Evolutionary conservation across 2,113 vertebrate genomes (phyloP), one percentile per base, ranked within the genome.

Genomic region (Cheirogaleus medius): DNA sequence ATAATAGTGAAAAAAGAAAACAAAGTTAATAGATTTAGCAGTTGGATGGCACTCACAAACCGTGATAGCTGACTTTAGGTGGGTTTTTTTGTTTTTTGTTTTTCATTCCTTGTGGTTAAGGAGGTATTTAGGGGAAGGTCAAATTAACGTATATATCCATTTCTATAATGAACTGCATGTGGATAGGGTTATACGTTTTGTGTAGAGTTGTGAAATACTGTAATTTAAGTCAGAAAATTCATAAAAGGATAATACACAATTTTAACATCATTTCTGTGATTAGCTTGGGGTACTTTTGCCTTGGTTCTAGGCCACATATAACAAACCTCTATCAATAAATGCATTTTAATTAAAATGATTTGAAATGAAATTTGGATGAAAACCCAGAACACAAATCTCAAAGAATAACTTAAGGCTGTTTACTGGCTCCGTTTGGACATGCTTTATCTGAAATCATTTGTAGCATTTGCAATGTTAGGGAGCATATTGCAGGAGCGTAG

Each of bases 1-100:
- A 99, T 99, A 99, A 98, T 97, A 98, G 98, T 98, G 98, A 98
- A 98, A 98, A 97, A 98, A 96, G 98, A 98, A 99, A 99, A 98
- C 98, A 98, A 97, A 98, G 98, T 98, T 98, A 98, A 98, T 98
- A 98, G 98, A 97, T 98, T 97, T 98, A 98, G 96, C 98, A 98
- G 98, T 98, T 98, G 97, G 98, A 98, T 98, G 98, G 97, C 90
- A 86, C 97, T 98, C 86, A 39, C 85, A n/a, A n/a, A 84, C 92
- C 94, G 96, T 95, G 98, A 98, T 96, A 97, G 98, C 98, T 92
- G 91, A 90, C 90, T 96, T 83, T 47, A 64, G 94, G 74, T 97
- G 97, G 29, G 96, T 39, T 87, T 44, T 39, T 11, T 15, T 34
- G 95, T 56, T 93, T 87, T 97, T 76, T n/a, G 74, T 77, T 47